A percentile compares a stretch with the other conserved stretches of the same genome.
These are phyloP conservation scores for Riparia riparia DNA, from an alignment of 2,113 vertebrate genomes.

Conservation along the genomic window DNA sequence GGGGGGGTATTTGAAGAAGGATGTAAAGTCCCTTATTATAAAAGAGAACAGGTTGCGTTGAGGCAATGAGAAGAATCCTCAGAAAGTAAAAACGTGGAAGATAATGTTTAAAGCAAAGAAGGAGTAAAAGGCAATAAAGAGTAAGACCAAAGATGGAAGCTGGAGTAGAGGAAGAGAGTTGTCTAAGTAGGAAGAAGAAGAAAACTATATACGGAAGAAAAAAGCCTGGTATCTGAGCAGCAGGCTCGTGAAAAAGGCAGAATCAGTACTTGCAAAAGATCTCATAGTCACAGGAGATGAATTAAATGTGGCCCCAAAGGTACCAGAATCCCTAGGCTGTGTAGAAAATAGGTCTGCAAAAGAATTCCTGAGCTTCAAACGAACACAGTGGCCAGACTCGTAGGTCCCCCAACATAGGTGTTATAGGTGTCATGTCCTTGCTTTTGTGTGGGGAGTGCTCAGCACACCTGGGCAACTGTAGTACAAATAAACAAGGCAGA, in stretches of 20 bases:
- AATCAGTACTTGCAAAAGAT: not conserved
- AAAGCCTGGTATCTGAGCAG: not conserved
- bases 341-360: not conserved
- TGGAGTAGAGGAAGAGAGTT: not conserved
- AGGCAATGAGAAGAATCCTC: not conserved
- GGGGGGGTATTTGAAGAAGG: not conserved
- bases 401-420: fast-evolving
- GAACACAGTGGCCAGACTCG: not conserved
- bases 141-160: not conserved
- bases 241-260: not conserved
- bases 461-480: not conserved
- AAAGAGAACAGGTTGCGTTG: not conserved
- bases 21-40: not conserved
- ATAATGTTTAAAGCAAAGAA: not conserved
- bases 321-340: not conserved
- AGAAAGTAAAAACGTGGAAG: not conserved
- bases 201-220: not conserved
- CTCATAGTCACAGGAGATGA: not conserved
- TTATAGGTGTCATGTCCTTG: not conserved
- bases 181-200: not conserved
- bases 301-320: constrained; percentile 1
- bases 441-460: not conserved
- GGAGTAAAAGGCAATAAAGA: not conserved
- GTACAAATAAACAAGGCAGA: not conserved
- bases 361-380: not conserved